These are phyloP conservation scores for Zaprionus gabonicus DNA, from an alignment of 1,140 invertebrate species.

Conservation along the genomic window DNA sequence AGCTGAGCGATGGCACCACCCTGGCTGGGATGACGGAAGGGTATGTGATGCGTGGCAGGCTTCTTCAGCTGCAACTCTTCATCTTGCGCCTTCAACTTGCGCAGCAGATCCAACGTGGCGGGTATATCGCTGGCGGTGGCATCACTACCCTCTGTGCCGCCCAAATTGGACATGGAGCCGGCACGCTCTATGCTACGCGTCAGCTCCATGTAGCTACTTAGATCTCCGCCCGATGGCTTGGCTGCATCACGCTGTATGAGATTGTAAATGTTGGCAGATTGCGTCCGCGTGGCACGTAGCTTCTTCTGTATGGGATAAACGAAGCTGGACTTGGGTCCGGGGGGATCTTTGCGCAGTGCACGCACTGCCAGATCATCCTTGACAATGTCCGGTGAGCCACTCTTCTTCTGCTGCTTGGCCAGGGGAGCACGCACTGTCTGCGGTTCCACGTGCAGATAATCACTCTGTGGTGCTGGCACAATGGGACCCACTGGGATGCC, in stretches of 20 bases:
- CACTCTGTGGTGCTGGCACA: slow-evolving; percentile 88
- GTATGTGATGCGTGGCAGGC: slow-evolving; percentile 42
- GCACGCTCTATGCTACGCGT: slow-evolving; percentile 72
- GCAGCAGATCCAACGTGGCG: slow-evolving; percentile 67
- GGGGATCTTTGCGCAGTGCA: slow-evolving; percentile 91
- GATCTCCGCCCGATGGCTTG: slow-evolving; percentile 81
- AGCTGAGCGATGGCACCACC: slow-evolving; percentile 77
- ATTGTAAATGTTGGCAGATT: slow-evolving; percentile 92
- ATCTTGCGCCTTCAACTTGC: slow-evolving; percentile 73
- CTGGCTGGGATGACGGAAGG: slow-evolving; percentile 77
- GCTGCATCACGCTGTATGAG: slow-evolving; percentile 87
- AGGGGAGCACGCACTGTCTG: slow-evolving; percentile 62
- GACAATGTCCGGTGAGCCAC: slow-evolving; percentile 89
- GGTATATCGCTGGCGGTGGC: slow-evolving; percentile 60
- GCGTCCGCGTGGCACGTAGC: slow-evolving; percentile 90
- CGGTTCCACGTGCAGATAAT: slow-evolving; percentile 92
- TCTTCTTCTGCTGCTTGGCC: slow-evolving; percentile 80
- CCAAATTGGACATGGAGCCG: slow-evolving; percentile 76
- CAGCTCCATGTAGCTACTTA: slow-evolving; percentile 75
- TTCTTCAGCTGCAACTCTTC: slow-evolving; percentile 51
- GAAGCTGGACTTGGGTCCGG: slow-evolving; percentile 59
- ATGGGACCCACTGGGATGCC: slow-evolving; percentile 94
- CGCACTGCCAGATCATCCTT: slow-evolving; percentile 94
- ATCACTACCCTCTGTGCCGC: neutral
- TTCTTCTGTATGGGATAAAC: slow-evolving; percentile 86